Evolutionary conservation across 2,113 vertebrate species (phyloP), one percentile per base, ranked within the genome.

Genomic region (Athene noctua): DNA sequence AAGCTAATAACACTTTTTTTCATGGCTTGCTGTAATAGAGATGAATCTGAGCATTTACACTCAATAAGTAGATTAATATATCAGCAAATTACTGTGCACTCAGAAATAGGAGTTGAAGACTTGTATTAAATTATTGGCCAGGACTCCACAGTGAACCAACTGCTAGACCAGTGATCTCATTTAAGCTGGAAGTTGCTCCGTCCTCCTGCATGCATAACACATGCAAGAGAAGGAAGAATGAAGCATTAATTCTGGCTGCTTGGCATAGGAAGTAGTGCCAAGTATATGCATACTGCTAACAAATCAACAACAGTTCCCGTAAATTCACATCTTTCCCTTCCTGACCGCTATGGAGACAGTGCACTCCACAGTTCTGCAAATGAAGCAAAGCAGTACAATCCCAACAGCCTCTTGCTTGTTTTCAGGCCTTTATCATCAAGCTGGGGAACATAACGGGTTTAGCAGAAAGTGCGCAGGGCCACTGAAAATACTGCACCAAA

Each of bases 391-490:
- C 72, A 34, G 23, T 6, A 36, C 13, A 46, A 88, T 20, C 42
- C 27, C 32, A 52, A 38, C 5, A 61, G 51, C 58, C 46, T 13
- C 5, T 23, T 68, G 40, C 27, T 42, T 19, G 5, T 32, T 86
- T 81, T 40, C 47, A 27, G 27, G 10, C 42, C 19, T 54, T 72
- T 51, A 13, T 30, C 27, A 27, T 22, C 5, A 1, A 63, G 49
- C 34, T 59, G 38, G 19, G 13, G 30, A 65, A 47, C 19, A 1
- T 0, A 0, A 46, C 0, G 9, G 32, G 22, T 40, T 74, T 38
- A 71, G 51, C 30, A 80, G 49, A 58, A 72, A 27, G 6, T 1
- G 10, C 2, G 2, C 34, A 52, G 21, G 63, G 36, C 42, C 55
- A 2, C 49, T 11, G 29, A 25, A 70, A 80, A 23, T 6, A 4